Base-by-base conservation (phyloP, 2,113 vertebrate genomes). In the Camarhynchus parvulus region DNA sequence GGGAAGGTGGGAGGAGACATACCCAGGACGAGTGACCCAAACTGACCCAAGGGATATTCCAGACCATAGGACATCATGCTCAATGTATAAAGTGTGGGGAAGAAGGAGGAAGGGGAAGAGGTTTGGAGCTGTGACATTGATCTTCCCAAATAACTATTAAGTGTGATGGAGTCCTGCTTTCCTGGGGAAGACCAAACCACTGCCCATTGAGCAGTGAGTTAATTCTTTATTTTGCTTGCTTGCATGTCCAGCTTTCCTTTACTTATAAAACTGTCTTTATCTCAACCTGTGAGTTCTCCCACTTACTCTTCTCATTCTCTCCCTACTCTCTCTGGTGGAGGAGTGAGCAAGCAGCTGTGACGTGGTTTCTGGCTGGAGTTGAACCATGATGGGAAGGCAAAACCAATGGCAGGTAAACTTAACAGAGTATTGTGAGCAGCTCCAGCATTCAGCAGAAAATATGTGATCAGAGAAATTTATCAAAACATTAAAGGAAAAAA, bases 291-390 rank as follows among this genome's bases (percentile, higher is more conserved):
- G 25, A 56, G 18, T 33, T 58, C 58, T 80, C 18, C 22, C 30
- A 15, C 23, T 64, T 42, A 25, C 2, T 28, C 14, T 30, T 59
- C 39, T 61, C 11, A 25, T 46, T 82, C 5, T 68, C 30, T 68
- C n/a, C 22, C 33, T 2, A 0, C 6, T 46, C 46, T n/a, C 9
- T 11, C n/a, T 47, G 9, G 13, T 25, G 11, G 6, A 25, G 5
- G 27, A 73, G 11, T 41, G 47, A 83, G 30, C n/a, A 61, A 61
- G 24, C 5, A 10, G 11, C 7, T 25, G 47, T 39, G 18, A 27
- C 0, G 0, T 55, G 31, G 4, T 55, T 62, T 68, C 41, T 69
- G 55, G 6, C 18, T 76, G 35, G 18, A 10, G 21, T 7, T 62
- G 44, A 69, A 19, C 11, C 24, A 27, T 0, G 1, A 27, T 13